phyloP scores from a whole-genome alignment of 2,888 invertebrate genomes.

The Drosophila subquinaria region DNA sequence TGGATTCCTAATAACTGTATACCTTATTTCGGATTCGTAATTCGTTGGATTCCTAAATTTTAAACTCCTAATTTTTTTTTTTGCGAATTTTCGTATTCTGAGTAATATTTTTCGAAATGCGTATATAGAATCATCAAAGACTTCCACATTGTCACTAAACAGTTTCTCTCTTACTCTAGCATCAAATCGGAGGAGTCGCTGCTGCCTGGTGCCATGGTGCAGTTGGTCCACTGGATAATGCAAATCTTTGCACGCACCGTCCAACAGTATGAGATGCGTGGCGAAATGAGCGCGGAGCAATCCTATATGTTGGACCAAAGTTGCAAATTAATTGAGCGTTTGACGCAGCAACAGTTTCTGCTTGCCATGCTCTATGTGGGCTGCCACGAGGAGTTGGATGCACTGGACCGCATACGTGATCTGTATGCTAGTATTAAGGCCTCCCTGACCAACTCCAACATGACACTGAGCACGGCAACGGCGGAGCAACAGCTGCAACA shows the following conservation, averaged over 20 bases:
- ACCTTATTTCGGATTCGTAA: no score
- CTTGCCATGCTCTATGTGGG: conserved; percentile 94
- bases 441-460: conserved; percentile 80
- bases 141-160: not conserved
- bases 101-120: no score
- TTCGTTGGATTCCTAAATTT: no score
- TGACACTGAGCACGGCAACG: conserved; percentile 70
- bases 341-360: conserved; percentile 91
- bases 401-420: conserved; percentile 88
- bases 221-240: conserved; percentile 92
- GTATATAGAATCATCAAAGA: no score
- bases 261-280: conserved; percentile 81
- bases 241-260: conserved; percentile 88
- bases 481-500: conserved; percentile 82
- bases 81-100: no score
- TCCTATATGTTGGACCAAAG: conserved; percentile 90
- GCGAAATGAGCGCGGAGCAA: conserved; percentile 79
- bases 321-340: conserved; percentile 89
- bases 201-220: conserved; percentile 93
- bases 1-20: no score
- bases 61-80: no score
- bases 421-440: conserved; percentile 87
- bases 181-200: conserved; percentile 95
- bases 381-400: conserved; percentile 92
- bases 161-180: conserved; percentile 84